These are phyloP conservation scores for Athene noctua DNA, from an alignment of 2,113 vertebrate species.

Conservation along the genomic window DNA sequence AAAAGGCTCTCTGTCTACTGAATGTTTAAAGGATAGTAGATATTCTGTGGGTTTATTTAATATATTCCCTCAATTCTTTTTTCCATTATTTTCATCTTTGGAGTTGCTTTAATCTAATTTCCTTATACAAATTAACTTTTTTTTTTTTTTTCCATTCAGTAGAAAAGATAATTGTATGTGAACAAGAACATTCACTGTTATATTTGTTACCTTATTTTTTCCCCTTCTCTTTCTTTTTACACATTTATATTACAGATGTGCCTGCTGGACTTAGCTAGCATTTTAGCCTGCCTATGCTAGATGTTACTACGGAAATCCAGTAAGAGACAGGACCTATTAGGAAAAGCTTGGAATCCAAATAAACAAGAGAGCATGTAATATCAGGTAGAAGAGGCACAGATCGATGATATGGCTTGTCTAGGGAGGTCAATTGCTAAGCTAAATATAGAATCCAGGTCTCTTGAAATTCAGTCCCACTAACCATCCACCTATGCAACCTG, in stretches of 20 bases:
- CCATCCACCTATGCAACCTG: not conserved
- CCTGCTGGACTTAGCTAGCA: not conserved
- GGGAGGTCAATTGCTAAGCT: not conserved
- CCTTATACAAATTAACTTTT: not conserved
- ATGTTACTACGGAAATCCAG: not conserved
- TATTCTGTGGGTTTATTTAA: not conserved
- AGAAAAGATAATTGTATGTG: not conserved
- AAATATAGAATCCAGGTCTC: not conserved
- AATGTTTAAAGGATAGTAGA: not conserved
- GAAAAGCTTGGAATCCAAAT: not conserved
- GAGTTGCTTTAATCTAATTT: not conserved
- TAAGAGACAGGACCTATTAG: not conserved
- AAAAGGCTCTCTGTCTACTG: not conserved
- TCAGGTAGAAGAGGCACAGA: not conserved
- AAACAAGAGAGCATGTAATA: not conserved
- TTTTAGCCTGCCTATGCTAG: not conserved
- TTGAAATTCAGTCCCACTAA: not conserved
- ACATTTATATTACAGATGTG: not conserved
- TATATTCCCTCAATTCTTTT: not conserved
- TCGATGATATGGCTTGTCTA: not conserved
- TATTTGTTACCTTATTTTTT: not conserved
- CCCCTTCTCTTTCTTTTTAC: not conserved
- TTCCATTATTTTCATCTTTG: not conserved
- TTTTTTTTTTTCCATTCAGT: not conserved
- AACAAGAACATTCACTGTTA: not conserved